Conservation (phyloP, 1,140 invertebrate genomes). For the Drosophila neocordata region DNA sequence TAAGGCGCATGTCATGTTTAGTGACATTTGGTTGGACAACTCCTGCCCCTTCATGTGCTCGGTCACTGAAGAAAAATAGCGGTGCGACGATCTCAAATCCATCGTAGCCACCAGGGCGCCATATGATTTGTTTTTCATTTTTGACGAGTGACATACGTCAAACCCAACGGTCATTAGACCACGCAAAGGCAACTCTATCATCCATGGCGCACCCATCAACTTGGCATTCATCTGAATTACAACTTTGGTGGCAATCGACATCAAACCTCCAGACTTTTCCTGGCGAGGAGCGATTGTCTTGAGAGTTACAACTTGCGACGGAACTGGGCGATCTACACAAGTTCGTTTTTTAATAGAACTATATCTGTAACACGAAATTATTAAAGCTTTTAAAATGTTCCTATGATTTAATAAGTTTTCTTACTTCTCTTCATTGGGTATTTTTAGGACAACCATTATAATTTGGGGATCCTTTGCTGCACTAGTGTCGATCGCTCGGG, state of each 20-base stretch:
- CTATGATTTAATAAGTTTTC: neutral
- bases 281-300: conserved; percentile 85
- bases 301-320: conserved; percentile 89
- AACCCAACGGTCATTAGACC: conserved; percentile 93
- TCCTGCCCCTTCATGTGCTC: conserved; percentile 90
- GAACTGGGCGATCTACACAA: conserved; percentile 89
- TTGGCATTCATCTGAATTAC: conserved; percentile 94
- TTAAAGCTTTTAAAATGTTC: neutral
- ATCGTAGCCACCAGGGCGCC: conserved; percentile 91
- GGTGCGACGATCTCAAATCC: conserved; percentile 83
- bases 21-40: conserved; percentile 86
- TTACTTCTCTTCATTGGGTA: conserved; percentile 84
- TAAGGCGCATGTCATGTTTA: conserved; percentile 86
- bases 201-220: conserved; percentile 94
- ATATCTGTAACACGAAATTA: conserved; percentile 84
- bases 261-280: conserved; percentile 72
- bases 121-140: conserved; percentile 85
- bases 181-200: conserved; percentile 87
- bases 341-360: conserved; percentile 93
- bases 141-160: conserved; percentile 93
- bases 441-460: conserved; percentile 87
- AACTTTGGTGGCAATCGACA: conserved; percentile 94
- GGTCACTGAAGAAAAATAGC: conserved; percentile 67
- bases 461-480: conserved; percentile 85
- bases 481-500: conserved; percentile 85